A percentile compares a stretch with the other conserved stretches of the same genome.
These are phyloP conservation scores for Corynorhinus townsendii DNA, from an alignment of 2,113 vertebrate genomes.

Conservation along the genomic window DNA sequence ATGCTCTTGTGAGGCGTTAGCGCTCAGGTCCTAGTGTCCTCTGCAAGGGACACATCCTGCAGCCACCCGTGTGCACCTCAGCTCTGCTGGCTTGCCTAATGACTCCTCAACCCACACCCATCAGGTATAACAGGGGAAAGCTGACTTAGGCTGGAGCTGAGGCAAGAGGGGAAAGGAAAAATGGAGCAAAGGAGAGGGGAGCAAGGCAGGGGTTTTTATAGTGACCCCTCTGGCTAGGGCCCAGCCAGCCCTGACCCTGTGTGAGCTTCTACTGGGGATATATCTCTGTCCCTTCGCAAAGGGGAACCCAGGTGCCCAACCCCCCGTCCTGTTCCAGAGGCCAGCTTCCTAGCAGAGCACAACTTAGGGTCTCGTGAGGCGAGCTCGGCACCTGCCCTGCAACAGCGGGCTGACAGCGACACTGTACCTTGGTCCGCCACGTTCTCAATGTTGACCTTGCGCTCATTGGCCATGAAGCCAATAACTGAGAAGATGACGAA, in stretches of 20 bases:
- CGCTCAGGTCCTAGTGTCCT: not conserved
- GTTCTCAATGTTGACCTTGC: conserved; percentile 96
- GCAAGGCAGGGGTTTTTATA: not conserved
- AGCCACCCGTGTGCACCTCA: not conserved
- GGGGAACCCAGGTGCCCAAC: not conserved
- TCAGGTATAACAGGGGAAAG: not conserved
- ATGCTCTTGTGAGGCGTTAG: not conserved
- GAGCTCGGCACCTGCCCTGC: not conserved
- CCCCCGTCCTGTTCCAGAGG: not conserved
- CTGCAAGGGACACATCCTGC: not conserved
- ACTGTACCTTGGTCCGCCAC: conserved; percentile 97
- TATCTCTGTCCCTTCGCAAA: not conserved
- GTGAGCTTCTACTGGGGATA: not conserved
- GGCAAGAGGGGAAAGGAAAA: not conserved
- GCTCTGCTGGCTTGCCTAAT: not conserved
- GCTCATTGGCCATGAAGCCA: conserved; percentile 98
- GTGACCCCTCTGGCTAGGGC: not conserved
- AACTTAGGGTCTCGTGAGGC: not conserved
- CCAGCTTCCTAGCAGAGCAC: rapidly evolving
- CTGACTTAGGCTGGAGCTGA: not conserved
- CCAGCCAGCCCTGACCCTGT: rapidly evolving
- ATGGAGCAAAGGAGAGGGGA: not conserved
- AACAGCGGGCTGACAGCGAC: too few species aligned
- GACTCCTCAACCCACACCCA: not conserved
- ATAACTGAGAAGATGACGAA: conserved; percentile 99